A percentile compares a stretch with the other conserved stretches of the same genome.
Conservation (phyloP, 2,888 invertebrate species). For the Ophioninae sp. region DNA sequence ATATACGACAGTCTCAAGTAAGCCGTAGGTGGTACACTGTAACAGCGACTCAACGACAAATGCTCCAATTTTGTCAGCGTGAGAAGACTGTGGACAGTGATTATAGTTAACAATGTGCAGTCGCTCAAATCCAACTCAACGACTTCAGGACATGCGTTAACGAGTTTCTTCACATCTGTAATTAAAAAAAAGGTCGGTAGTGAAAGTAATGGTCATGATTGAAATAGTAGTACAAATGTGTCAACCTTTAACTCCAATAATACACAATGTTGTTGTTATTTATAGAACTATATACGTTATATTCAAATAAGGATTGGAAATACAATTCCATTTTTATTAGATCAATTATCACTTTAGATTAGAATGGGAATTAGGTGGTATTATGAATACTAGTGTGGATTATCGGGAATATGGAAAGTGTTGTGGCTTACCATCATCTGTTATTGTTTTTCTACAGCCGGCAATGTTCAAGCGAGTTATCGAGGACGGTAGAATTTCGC, state of each 20-base stretch:
- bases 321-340: not conserved
- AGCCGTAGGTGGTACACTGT: conserved; percentile 87
- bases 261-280: no score
- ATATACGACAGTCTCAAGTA: conserved; percentile 85
- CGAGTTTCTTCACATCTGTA: conserved; percentile 87
- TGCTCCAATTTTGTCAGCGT: conserved; percentile 87
- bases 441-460: conserved; percentile 90
- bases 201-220: not conserved
- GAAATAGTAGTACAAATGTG: no score
- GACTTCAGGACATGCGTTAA: conserved; percentile 86
- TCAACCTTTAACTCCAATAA: no score
- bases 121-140: conserved; percentile 95
- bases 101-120: conserved; percentile 87
- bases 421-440: conserved; percentile 86
- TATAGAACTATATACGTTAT: no score
- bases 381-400: no score
- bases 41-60: conserved; percentile 91
- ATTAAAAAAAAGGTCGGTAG: conserved; percentile 61
- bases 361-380: no score
- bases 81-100: conserved; percentile 84
- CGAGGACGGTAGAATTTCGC: conserved; percentile 84
- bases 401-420: not conserved
- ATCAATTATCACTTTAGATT: no score
- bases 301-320: no score
- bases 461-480: conserved; percentile 90